phyloP scores from a whole-genome alignment of 2,888 invertebrate species.

The Yponomeuta cagnagella region DNA sequence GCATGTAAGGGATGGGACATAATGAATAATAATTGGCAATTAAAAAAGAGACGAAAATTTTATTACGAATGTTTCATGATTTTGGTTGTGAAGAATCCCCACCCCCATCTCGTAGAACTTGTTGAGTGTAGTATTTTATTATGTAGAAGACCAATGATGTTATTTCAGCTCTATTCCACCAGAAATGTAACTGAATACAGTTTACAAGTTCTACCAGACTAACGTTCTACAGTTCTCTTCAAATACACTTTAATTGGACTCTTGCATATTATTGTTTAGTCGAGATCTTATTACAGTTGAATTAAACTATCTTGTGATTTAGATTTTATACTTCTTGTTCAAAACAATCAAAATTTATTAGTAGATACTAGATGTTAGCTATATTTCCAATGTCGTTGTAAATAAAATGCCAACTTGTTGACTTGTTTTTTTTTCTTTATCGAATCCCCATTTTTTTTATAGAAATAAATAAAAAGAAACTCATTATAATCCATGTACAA shows the following conservation, averaged over 20 bases:
- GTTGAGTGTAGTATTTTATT: neutral
- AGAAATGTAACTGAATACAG: neutral
- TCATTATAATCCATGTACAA: neutral
- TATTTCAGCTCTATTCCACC: neutral
- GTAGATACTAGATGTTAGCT: constrained; percentile 74
- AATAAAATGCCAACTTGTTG: constrained; percentile 77
- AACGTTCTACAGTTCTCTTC: neutral
- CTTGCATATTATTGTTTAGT: constrained; percentile 33
- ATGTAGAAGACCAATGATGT: neutral
- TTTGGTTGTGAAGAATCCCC: constrained; percentile 39
- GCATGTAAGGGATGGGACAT: constrained; percentile 55
- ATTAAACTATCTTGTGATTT: constrained; percentile 67
- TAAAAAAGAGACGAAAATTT: constrained; percentile 1
- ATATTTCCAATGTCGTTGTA: constrained; percentile 76
- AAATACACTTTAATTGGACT: neutral
- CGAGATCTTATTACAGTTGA: constrained; percentile 64
- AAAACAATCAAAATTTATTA: constrained; percentile 73
- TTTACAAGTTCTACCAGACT: neutral
- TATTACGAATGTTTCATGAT: constrained; percentile 22
- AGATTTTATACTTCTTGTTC: constrained; percentile 77
- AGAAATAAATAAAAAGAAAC: neutral
- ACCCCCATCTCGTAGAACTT: constrained; percentile 7
- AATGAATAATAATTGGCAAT: constrained; percentile 39
- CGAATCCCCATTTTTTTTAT: neutral
- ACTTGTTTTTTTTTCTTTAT: constrained; percentile 30